Base-by-base conservation (phyloP, 2,113 vertebrate genomes). In the Aspiorhynchus laticeps region DNA sequence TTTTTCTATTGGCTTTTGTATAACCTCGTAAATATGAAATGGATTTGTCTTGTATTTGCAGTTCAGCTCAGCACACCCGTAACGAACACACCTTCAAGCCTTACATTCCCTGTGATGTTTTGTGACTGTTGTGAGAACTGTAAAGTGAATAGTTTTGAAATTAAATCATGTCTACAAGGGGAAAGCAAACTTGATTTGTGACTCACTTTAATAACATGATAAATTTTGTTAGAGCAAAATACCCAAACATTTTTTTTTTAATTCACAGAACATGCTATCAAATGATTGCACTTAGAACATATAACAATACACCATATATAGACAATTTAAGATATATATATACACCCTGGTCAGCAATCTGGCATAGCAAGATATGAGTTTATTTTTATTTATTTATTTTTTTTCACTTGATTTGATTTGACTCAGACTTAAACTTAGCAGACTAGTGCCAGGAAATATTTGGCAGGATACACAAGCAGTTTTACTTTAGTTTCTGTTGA, bases 1-100 rank as follows among this genome's bases (percentile, higher is more conserved):
- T 6, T 53, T 75, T 88, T 88, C 38, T 75, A 74, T 43, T 59
- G n/a, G 65, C 33, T 80, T 87, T 84, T 74, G 65, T 88, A 84
- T 19, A 76, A 61, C 43, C 31, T 46, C n/a, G 28, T 38, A 28
- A 53, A 43, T 59, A 31, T 43, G 33, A 41, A 59, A n/a, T 80
- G 28, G 63, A 48, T 77, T 41, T 76, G 81, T 77, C n/a, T 53
- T 83, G 84, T 88, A 28, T 48, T 33, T 73, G 48, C 77, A 43
- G 61, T 73, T 59, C 51, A 78, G 73, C 36, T 82, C 78, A 76
- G 43, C 59, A 43, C 36, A 63, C 36, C 9, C 26, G 7, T 85
- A 46, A 43, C n/a, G 21, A 38, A 46, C 5, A 38, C 33, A 86
- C 73, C 65, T 38, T 14, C 31, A 38, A 51, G 79, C 71, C 86